These are phyloP conservation scores for Drymonia ruficornis DNA, from an alignment of 2,888 invertebrate genomes.

Conservation along the genomic window DNA sequence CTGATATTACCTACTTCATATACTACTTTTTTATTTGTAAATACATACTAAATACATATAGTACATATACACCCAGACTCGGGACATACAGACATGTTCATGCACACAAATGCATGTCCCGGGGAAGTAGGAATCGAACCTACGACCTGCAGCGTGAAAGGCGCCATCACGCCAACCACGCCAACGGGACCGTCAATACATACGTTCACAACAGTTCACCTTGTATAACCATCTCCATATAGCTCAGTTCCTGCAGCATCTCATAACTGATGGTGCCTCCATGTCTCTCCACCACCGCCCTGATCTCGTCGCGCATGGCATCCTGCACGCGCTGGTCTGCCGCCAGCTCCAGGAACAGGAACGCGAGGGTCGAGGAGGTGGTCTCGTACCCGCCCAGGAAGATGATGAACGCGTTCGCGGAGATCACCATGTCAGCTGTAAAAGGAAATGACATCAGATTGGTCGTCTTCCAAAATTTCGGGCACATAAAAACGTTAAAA, in stretches of 20 bases:
- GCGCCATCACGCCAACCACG: too few species aligned
- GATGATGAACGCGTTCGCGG: conserved; percentile 85
- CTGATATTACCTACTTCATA: too few species aligned
- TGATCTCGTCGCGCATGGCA: conserved; percentile 77
- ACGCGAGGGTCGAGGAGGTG: conserved; percentile 83
- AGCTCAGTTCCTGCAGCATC: conserved; percentile 78
- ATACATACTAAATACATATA: too few species aligned
- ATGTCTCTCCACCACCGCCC: conserved; percentile 58
- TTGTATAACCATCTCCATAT: conserved; percentile 84
- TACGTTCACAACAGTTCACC: conserved; percentile 51
- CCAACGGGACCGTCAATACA: too few species aligned
- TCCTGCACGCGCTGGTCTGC: conserved; percentile 80
- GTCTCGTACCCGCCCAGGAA: conserved; percentile 87
- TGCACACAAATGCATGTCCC: too few species aligned
- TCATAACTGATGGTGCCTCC: conserved; percentile 77
- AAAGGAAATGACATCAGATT: conserved; percentile 3
- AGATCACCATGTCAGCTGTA: conserved; percentile 82
- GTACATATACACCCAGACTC: too few species aligned
- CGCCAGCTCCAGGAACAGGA: conserved; percentile 82
- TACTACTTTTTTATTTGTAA: too few species aligned
- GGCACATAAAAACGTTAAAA: too few species aligned
- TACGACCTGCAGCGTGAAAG: too few species aligned
- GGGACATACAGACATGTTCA: too few species aligned
- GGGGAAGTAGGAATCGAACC: too few species aligned
- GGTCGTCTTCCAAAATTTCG: too few species aligned